phyloP scores from a whole-genome alignment of 2,113 vertebrate genomes.

The Amphiprion ocellaris region DNA sequence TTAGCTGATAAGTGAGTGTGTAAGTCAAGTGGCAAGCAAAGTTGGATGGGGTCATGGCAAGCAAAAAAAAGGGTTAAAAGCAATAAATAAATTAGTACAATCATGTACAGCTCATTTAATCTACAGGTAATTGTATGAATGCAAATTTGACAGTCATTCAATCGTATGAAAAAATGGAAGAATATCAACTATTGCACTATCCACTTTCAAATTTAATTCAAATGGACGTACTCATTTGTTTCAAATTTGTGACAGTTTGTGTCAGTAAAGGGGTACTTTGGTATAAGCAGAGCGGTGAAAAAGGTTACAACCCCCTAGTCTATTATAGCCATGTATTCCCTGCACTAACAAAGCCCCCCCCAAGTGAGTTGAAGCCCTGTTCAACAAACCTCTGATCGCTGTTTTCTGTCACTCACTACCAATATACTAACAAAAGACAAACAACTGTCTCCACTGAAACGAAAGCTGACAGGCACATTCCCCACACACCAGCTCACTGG shows the following conservation, averaged over 20 bases:
- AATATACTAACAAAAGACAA: constrained; percentile 71
- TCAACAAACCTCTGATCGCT: constrained; percentile 51
- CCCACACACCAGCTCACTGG: constrained; percentile 59
- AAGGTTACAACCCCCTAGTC: not conserved
- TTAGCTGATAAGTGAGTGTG: no score
- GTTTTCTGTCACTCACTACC: constrained; percentile 72
- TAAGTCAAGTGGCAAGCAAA: no score
- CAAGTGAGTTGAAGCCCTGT: constrained; percentile 31
- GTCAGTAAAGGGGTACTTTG: not conserved
- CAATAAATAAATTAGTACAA: not conserved
- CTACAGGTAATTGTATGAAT: no score
- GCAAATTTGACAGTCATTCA: no score
- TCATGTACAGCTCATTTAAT: no score
- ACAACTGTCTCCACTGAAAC: constrained; percentile 65
- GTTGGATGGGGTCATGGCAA: no score
- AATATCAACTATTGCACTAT: no score
- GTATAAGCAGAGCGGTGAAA: not conserved
- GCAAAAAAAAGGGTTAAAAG: not conserved
- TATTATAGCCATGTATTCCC: not conserved
- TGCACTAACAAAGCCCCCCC: constrained; percentile 13
- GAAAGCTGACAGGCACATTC: constrained; percentile 68
- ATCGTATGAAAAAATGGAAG: no score
- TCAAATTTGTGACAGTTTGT: not conserved
- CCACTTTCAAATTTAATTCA: no score
- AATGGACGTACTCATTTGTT: not conserved